Evolutionary conservation across 2,888 invertebrate genomes (phyloP).

Genomic region (Nemoura dubitans): DNA sequence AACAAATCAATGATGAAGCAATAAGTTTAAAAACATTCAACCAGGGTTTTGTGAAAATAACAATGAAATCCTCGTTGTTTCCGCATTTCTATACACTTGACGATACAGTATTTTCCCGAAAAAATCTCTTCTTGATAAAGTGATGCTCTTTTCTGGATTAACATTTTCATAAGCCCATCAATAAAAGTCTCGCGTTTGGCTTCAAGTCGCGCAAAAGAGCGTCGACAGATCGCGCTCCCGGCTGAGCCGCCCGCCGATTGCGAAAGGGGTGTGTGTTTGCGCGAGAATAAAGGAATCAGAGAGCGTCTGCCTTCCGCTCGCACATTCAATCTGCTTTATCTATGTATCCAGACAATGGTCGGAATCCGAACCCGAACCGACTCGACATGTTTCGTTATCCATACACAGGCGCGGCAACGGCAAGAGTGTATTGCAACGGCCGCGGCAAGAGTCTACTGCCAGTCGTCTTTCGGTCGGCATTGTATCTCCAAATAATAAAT

Average conservation of each 20-base stretch:
- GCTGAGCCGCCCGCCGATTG: too few relatives aligned
- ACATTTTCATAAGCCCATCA: too few relatives aligned
- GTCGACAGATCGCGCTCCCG: neutral
- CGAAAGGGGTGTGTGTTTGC: neutral
- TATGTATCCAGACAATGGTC: neutral
- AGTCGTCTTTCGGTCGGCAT: neutral
- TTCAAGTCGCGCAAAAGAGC: neutral
- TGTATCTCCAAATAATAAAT: constrained; percentile 28
- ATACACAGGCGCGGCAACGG: neutral
- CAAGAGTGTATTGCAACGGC: neutral
- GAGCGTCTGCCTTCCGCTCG: neutral
- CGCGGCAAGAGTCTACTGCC: neutral
- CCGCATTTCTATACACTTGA: too few relatives aligned
- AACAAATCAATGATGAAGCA: too few relatives aligned
- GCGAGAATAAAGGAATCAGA: neutral
- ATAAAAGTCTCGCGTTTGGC: too few relatives aligned
- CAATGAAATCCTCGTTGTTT: too few relatives aligned
- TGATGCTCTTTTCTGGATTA: too few relatives aligned
- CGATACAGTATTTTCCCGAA: too few relatives aligned
- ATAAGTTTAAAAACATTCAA: too few relatives aligned
- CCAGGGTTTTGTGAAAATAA: too few relatives aligned
- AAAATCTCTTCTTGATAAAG: too few relatives aligned
- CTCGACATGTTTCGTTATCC: neutral
- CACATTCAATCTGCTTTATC: neutral
- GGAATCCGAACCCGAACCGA: neutral